These are phyloP conservation scores for Vanacampus margaritifer DNA, from an alignment of 2,113 vertebrate genomes.

Conservation along the genomic window DNA sequence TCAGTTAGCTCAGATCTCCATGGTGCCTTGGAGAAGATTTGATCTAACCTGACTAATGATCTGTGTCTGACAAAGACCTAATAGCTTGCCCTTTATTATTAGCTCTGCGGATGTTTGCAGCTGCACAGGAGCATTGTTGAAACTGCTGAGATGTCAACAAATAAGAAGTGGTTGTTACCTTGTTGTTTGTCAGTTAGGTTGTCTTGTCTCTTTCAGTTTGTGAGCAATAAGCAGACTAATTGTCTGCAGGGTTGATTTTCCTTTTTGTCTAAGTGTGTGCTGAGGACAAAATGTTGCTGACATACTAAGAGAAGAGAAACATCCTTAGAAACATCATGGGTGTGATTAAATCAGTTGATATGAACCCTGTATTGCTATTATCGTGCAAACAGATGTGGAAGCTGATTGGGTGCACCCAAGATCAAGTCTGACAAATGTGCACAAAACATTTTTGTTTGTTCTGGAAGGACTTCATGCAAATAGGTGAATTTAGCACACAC, in stretches of 20 bases:
- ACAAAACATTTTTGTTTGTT: too few species aligned
- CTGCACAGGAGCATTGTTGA: neutral
- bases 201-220: conserved; percentile 38
- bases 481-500: too few species aligned
- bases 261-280: conserved; percentile 20
- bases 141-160: conserved; percentile 17
- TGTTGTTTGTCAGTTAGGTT: conserved; percentile 44
- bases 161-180: conserved; percentile 39
- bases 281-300: conserved; percentile 1
- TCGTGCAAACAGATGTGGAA: too few species aligned
- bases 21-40: neutral
- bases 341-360: conserved; percentile 1
- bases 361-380: too few species aligned
- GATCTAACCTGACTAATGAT: neutral
- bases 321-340: neutral
- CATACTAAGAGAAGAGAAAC: conserved; percentile 8
- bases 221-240: conserved; percentile 36
- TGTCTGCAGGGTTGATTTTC: conserved; percentile 34
- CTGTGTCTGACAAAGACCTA: conserved; percentile 23
- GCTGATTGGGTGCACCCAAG: too few species aligned
- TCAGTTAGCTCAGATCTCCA: neutral
- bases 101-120: conserved; percentile 1
- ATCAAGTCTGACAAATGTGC: too few species aligned
- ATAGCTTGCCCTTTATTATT: conserved; percentile 7
- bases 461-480: too few species aligned